Evolutionary conservation across 1,140 invertebrate genomes (phyloP), one percentile per base, ranked within the genome.

Genomic region (Lethocerus indicus): DNA sequence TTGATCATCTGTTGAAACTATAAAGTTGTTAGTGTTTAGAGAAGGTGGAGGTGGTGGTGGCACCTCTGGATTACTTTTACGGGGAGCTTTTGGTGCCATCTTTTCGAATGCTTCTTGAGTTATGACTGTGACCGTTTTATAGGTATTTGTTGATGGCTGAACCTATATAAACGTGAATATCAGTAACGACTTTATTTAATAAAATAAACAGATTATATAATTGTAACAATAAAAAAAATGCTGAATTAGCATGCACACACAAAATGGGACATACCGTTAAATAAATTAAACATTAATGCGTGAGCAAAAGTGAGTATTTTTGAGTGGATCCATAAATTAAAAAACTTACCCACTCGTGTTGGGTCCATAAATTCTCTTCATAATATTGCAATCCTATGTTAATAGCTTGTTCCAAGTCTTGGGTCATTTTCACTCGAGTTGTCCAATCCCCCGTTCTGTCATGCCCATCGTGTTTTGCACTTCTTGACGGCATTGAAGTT

Each of bases 331-430:
- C 2, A 12, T 12, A 5, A 28, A 29, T n/a, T n/a, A 13, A 27
- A n/a, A 4, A 4, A 35, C 26, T 35, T 35, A 47, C 32, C 45
- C 28, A 47, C 3, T 35, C 45, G 16, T 47, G 32, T 14, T 43
- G 16, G 7, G 37, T 46, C 58, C 58, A 57, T 12, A 61, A 67
- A 62, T 90, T 85, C 60, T 92, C 84, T 67, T 98, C 93, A 62
- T 97, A 98, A 61, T 90, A 87, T 61, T 76, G 81, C 5, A 98
- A 71, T 7, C 92, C 93, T 68, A 97, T 89, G 61, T 95, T 93
- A 56, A 98, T 98, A 12, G 85, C 79, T 64, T 90, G 82, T 54
- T 84, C 87, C 51, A 95, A 68, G 60, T 97, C 92, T 65, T 94
- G 85, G 6, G 84, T 87, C 66, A 97, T 91, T 72, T 91, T 90